Evolutionary conservation across 2,113 vertebrate genomes (phyloP).

Genomic region (Pygoscelis adeliae): DNA sequence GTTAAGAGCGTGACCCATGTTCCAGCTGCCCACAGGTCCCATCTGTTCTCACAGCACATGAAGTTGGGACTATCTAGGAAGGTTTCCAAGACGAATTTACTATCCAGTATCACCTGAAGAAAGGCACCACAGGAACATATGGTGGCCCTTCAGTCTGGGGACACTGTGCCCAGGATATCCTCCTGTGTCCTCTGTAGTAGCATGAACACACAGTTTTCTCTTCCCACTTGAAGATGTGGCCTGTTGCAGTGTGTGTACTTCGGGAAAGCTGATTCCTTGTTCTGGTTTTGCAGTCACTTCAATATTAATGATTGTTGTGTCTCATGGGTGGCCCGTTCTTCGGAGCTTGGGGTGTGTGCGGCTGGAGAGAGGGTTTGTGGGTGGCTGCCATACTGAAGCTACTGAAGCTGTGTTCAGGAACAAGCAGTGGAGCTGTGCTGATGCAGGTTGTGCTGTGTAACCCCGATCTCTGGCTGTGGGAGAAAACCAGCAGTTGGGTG

Average conservation of each 20-base stretch:
- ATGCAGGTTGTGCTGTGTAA: not conserved
- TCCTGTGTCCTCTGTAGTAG: not conserved
- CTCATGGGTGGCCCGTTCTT: not conserved
- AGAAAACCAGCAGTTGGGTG: not conserved
- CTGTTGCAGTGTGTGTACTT: not conserved
- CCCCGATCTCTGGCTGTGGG: not conserved
- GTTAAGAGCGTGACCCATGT: not conserved
- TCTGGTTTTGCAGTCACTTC: not conserved
- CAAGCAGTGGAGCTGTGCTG: not conserved
- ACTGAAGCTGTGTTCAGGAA: not conserved
- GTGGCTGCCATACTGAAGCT: not conserved
- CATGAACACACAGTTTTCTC: not conserved
- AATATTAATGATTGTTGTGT: not conserved
- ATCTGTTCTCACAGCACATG: not conserved
- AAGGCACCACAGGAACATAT: not conserved
- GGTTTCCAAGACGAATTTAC: not conserved
- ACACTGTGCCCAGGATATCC: not conserved
- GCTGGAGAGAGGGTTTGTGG: not conserved
- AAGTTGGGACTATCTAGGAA: not conserved
- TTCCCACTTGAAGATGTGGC: not conserved
- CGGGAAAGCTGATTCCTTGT: not conserved
- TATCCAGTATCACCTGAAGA: not conserved
- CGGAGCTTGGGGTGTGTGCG: fast-evolving
- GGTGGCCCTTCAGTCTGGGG: not conserved
- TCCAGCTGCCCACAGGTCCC: not conserved